Base-by-base conservation (phyloP, 2,888 invertebrate species). In the Aporophyla lueneburgensis region DNA sequence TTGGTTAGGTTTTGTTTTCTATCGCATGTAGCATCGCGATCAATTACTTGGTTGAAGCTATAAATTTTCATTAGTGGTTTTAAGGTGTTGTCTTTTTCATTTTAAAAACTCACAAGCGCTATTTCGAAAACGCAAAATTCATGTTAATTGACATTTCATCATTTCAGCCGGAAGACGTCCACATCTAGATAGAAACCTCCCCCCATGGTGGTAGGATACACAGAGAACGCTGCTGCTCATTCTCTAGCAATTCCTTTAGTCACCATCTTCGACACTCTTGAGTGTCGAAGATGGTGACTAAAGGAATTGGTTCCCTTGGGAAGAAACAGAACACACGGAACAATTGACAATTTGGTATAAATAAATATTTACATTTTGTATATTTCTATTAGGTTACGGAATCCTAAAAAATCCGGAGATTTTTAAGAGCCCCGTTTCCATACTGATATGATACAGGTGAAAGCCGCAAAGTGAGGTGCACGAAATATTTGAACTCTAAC, bases 401-500 rank as follows among this genome's bases (percentile, higher is more conserved):
- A 78, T 80, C 67, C 78, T 68, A 83, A 81, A 80, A 84, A 59
- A 40, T 6, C 9, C 14, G 19, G 40, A n/a, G 16, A 66, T 78
- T 84, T 75, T n/a, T 46, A 71, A 83, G 71, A 80, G 54, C 51
- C 27, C 27, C n/a, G 54, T 77, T 70, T 68, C 51, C 46, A 14
- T 24, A 56, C 51, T 46, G 7, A 46, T 77, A 51, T 76, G 58
- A 54, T 84, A 87, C 83, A 78, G 89, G 95, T 92, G 95, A 95
- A 95, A 95, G 95, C 92, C 89, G 92, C 88, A 79, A 89, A 89
- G 91, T 89, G 83, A 89, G 87, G 89, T 84, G 78, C 84, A 85
- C 76, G 73, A 84, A 81, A 88, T 91, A 90, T 89, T 88, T 93
- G 93, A 94, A 93, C 94, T 93, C 87, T 78, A 76, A 77, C 92